These are phyloP conservation scores for Terebella lapidaria DNA, from an alignment of 2,888 invertebrate genomes.

Conservation along the genomic window DNA sequence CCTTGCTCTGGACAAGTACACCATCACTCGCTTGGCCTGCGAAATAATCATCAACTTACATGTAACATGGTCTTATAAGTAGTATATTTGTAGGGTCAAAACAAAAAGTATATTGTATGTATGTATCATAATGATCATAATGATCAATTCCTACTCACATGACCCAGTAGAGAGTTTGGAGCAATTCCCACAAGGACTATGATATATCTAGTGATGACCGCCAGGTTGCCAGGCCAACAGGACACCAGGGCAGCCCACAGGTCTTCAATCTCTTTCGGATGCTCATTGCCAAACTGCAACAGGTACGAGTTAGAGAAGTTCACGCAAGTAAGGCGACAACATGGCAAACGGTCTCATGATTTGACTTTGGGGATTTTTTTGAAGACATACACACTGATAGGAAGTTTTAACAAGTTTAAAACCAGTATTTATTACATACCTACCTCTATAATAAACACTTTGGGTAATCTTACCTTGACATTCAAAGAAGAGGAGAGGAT, in stretches of 20 bases:
- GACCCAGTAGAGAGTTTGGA: slow-evolving; percentile 78
- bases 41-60: too few species aligned
- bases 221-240: slow-evolving; percentile 92
- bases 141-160: too few species aligned
- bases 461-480: too few species aligned
- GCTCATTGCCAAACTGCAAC: slow-evolving; percentile 84
- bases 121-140: neutral
- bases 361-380: too few species aligned
- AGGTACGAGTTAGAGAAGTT: too few species aligned
- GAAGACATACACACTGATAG: too few species aligned
- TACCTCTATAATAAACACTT: too few species aligned
- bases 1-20: slow-evolving; percentile 85
- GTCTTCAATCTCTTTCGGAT: slow-evolving; percentile 91
- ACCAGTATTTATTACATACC: too few species aligned
- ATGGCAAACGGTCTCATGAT: too few species aligned
- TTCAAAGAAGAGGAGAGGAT: too few species aligned
- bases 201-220: slow-evolving; percentile 91
- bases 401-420: too few species aligned
- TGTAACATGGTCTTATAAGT: neutral
- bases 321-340: neutral
- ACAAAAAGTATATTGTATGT: neutral
- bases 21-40: slow-evolving; percentile 89
- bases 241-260: slow-evolving; percentile 93
- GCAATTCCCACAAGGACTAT: slow-evolving; percentile 96
- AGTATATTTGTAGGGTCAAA: neutral